Evolutionary conservation across 2,113 vertebrate species (phyloP).

Genomic region (Lagopus leucura): DNA sequence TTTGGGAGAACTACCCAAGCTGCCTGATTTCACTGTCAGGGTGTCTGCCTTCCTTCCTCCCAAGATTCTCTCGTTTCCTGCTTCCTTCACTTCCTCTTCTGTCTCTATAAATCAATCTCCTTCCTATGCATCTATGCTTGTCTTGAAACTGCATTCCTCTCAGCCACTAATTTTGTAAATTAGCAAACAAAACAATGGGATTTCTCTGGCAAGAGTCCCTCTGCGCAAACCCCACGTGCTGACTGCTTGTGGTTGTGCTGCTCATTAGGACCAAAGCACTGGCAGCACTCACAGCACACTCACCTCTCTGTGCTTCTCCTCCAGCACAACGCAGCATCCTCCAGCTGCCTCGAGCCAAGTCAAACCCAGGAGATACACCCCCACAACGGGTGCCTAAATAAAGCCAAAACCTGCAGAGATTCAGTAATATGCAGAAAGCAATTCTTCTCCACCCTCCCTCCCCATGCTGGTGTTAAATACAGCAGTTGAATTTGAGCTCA

Average conservation of each 20-base stretch:
- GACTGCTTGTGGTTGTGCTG: neutral
- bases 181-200: neutral
- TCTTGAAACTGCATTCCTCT: neutral
- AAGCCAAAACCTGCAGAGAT: neutral
- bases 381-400: neutral
- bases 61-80: neutral
- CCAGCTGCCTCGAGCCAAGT: neutral
- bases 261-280: neutral
- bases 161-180: neutral
- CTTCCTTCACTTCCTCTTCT: neutral
- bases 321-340: neutral
- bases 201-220: conserved; percentile 5
- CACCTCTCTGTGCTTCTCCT: neutral
- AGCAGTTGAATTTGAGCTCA: neutral
- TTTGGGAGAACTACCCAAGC: neutral
- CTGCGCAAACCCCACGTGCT: neutral
- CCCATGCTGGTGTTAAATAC: neutral
- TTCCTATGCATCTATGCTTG: neutral
- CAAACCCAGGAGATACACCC: neutral
- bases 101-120: neutral
- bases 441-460: neutral
- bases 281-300: fast-evolving
- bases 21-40: neutral
- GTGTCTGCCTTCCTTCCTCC: neutral
- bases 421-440: neutral